phyloP scores from a whole-genome alignment of 2,888 invertebrate species.

The Orchestes rusci region DNA sequence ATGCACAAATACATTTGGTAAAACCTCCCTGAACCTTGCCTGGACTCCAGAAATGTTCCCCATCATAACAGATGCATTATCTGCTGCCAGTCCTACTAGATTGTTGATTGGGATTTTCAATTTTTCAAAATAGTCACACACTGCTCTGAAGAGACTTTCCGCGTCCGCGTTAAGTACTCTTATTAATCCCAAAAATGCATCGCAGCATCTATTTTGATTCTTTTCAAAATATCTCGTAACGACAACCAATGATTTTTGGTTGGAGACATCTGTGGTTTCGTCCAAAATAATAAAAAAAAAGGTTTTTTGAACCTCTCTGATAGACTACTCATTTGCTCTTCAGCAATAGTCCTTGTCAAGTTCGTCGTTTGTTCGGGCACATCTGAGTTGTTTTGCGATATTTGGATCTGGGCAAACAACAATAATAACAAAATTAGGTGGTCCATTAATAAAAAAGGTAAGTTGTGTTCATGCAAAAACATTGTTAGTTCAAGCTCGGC shows the following conservation, averaged over 20 bases:
- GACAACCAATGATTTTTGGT: constrained; percentile 23
- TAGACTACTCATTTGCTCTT: background rate
- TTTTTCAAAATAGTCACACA: too few species aligned
- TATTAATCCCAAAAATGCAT: too few species aligned
- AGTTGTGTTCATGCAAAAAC: constrained; percentile 27
- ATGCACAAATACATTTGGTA: constrained; percentile 6
- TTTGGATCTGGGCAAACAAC: constrained; percentile 23
- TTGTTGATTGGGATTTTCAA: constrained; percentile 6
- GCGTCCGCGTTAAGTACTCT: too few species aligned
- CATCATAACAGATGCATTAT: constrained; percentile 10
- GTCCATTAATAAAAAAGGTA: constrained; percentile 26
- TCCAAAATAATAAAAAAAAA: constrained; percentile 29
- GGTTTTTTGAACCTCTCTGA: constrained; percentile 1
- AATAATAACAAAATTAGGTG: constrained; percentile 19
- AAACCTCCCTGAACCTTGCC: constrained; percentile 1
- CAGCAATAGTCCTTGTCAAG: constrained; percentile 15
- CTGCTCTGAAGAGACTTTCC: too few species aligned
- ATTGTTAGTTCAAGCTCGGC: constrained; percentile 22
- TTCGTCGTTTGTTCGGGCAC: constrained; percentile 21
- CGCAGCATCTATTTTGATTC: background rate
- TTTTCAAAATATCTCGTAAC: constrained; percentile 21
- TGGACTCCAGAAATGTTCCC: constrained; percentile 5
- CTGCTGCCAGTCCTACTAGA: constrained; percentile 8
- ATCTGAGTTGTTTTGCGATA: constrained; percentile 22
- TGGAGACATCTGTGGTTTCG: constrained; percentile 28